A percentile compares a stretch with the other conserved stretches of the same genome.
Conservation (phyloP, 1,140 invertebrate species). For the Ips nitidus region DNA sequence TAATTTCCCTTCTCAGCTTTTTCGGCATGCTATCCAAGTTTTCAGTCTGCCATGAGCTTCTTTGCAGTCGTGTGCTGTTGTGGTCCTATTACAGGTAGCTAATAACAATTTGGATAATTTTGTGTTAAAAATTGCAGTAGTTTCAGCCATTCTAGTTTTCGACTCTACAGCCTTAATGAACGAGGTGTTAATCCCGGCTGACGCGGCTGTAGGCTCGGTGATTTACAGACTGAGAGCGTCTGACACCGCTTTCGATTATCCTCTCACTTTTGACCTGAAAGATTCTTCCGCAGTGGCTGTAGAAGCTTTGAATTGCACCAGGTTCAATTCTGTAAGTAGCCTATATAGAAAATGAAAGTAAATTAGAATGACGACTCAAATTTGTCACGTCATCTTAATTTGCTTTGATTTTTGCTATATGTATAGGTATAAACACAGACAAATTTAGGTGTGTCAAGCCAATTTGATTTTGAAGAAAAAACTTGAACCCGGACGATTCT, state of each 20-base stretch:
- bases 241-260: slow-evolving; percentile 85
- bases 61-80: slow-evolving; percentile 23
- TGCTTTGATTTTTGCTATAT: background rate
- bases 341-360: background rate
- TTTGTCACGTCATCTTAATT: background rate
- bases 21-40: slow-evolving; percentile 10
- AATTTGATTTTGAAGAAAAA: slow-evolving; percentile 76
- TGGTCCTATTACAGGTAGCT: slow-evolving; percentile 25
- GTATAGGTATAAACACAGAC: background rate
- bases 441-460: slow-evolving; percentile 68
- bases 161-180: slow-evolving; percentile 79
- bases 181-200: slow-evolving; percentile 76
- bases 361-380: background rate
- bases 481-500: slow-evolving; percentile 73
- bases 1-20: background rate
- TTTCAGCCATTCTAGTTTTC: slow-evolving; percentile 66
- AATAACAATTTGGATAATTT: background rate
- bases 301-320: slow-evolving; percentile 76
- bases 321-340: slow-evolving; percentile 75
- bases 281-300: slow-evolving; percentile 66
- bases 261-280: slow-evolving; percentile 77
- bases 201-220: slow-evolving; percentile 76
- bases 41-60: slow-evolving; percentile 29
- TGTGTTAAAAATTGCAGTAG: background rate
- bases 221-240: slow-evolving; percentile 84